Evolutionary conservation across 1,140 invertebrate species (phyloP), one percentile per base, ranked within the genome.

Genomic region (Ips typographus): DNA sequence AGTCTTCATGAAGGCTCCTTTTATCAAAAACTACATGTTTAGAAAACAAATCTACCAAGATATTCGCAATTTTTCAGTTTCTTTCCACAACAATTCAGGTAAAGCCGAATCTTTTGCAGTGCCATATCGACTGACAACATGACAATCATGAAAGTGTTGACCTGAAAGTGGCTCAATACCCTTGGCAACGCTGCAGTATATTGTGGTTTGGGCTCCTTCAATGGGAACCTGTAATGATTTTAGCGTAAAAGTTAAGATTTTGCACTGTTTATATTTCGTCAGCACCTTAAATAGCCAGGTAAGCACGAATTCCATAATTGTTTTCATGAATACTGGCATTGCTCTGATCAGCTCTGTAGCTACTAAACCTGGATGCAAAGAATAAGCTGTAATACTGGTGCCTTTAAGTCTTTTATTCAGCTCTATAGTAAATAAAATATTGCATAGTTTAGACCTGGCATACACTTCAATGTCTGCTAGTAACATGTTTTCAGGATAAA

Each of bases 391-490:
- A 0, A 95, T 88, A 8, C 87, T 89, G 8, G 88, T 86, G 38
- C 88, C 90, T 78, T 91, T 85, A 8, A 95, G 79, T 71, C 89
- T 84, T 72, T 87, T 85, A 0, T 92, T 89, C 64, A 96, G 77
- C 80, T 96, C 93, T 51, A 86, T 84, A 0, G 90, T 90, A 78
- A 95, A 95, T 3, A 93, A 85, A 58, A 96, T 90, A 74, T 94
- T 94, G 2, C 89, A 89, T 49, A 92, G 74, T 80, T 92, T 92
- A 70, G 88, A 90, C 73, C 88, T 87, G 1, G 79, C 76, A 76
- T 91, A 93, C 1, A 68, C 4, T 4, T 38, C 1, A 2, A 58
- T n/a, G 36, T 66, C 6, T 6, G 37, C 4, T 7, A 40, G 22
- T 1, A 3, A 4, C 59, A n/a, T 38, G 7, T 77, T 8, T 36